Base-by-base conservation (phyloP, 1,140 invertebrate species). In the Ectropis grisescens region DNA sequence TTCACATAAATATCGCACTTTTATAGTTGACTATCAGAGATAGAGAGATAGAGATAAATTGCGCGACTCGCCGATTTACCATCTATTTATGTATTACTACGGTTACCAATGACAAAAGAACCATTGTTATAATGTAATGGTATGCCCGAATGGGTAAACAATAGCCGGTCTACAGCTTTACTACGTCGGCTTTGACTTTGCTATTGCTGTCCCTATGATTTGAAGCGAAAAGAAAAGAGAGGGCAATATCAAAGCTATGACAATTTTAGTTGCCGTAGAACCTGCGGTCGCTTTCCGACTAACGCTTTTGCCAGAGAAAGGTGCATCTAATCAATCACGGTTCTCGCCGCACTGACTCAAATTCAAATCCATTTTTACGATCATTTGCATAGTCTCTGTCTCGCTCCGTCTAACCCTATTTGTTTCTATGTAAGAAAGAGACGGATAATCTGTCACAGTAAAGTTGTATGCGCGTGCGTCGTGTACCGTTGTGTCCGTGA, bases 291-390 rank as follows among this genome's bases (percentile, higher is more conserved):
- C 45, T 57, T 55, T 50, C 43, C 8, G 8, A 47, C 19, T 46
- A 57, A 58, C 56, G 45, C 44, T 26, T 31, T 33, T 47, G 58
- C 54, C 58, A 47, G 37, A 69, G 69, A 19, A 71, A 59, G 57
- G 58, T 74, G 69, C 67, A 74, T 71, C 65, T 60, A 71, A 74
- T 78, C 72, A 66, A 69, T 74, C 61, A 64, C 55, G 41, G 42
- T 8, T 3, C 16, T 58, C 47, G 55, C 50, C 48, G 52, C 56
- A 60, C 49, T 66, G 40, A 61, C 16, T 19, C 16, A 19, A 19
- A 19, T 41, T 51, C 55, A 45, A 56, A 59, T 51, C 49, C 32
- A 56, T 61, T 71, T 50, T 68, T 61, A 45, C 58, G 8, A 4
- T 56, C 58, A 66, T 71, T 71, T 68, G 54, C 67, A 68, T 69